A percentile compares a stretch with the other conserved stretches of the same genome.
These are phyloP conservation scores for Spilarctia lutea DNA, from an alignment of 2,888 invertebrate species.

Conservation along the genomic window DNA sequence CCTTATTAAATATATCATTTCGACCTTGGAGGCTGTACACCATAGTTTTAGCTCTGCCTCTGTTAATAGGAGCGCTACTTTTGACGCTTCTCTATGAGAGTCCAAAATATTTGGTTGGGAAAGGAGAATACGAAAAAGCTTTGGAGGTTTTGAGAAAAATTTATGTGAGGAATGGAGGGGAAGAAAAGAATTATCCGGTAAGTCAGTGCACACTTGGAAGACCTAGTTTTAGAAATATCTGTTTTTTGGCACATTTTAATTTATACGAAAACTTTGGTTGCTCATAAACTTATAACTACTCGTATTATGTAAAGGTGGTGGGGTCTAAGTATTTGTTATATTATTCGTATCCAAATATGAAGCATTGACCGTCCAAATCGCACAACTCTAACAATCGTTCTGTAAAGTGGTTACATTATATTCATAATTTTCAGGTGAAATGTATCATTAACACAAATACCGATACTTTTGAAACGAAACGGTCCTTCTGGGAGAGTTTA, in stretches of 20 bases:
- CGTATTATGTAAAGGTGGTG: no score
- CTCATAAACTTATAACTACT: no score
- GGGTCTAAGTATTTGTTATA: no score
- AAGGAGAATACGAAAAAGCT: constrained; percentile 85
- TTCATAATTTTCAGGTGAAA: constrained; percentile 56
- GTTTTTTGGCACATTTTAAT: no score
- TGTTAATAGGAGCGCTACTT: constrained; percentile 83
- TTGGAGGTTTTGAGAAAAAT: constrained; percentile 70
- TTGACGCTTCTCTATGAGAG: constrained; percentile 88
- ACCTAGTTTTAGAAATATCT: no score
- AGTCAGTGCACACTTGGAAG: constrained; percentile 15
- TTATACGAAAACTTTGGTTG: background rate
- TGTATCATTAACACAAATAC: constrained; percentile 35
- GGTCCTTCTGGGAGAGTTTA: constrained; percentile 72
- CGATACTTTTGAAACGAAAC: constrained; percentile 14
- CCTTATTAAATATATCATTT: constrained; percentile 79
- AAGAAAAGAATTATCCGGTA: constrained; percentile 60
- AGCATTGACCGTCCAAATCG: no score
- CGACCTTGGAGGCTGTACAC: constrained; percentile 91
- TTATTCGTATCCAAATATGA: no score
- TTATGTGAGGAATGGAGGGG: constrained; percentile 61
- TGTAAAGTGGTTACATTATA: no score
- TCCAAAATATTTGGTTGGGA: constrained; percentile 90
- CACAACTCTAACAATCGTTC: no score
- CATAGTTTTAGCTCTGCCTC: constrained; percentile 65